Evolutionary conservation across 2,113 vertebrate species (phyloP), one percentile per base, ranked within the genome.

Genomic region (Callionymus lyra): DNA sequence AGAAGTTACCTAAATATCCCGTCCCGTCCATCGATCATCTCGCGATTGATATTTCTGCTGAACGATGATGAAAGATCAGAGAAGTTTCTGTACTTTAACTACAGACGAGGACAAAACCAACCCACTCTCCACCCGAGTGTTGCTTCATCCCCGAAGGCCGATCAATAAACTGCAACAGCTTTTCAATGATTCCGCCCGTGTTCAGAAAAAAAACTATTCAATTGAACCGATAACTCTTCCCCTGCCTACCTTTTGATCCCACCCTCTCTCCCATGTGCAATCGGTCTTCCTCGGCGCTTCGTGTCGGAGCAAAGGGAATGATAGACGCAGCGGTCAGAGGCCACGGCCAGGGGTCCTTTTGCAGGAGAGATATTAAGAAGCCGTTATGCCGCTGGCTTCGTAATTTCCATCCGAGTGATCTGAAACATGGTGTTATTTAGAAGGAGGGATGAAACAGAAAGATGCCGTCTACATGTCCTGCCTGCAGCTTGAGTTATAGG

Each of bases 81-180:
- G 21, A 27, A 27, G 21, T 27, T 27, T 27, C 21, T 8, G 4
- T 27, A 8, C 21, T 27, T 27, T 8, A 27, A 8, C 21, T n/a
- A n/a, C 21, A 27, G 21, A 27, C 8, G 21, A 27, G 4, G 21
- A 27, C 21, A 27, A 59, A 54, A 59, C 45, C 18, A 41, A 34
- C 59, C 42, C 32, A 31, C 43, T 19, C 49, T 38, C 47, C 32
- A 44, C 16, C 44, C 46, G 44, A 66, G 53, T 59, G 56, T 41
- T 45, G 58, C 68, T 74, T 74, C 68, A 61, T 72, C 73, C 74
- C 71, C 15, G 53, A 68, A 66, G 76, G 63, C 52, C 49, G 48
- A 79, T 83, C 82, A 46, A 84, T 82, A 80, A 64, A 65, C 75
- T 56, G 68, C 74, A 74, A 75, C 70, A 65, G 68, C 68, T 64